phyloP scores from a whole-genome alignment of 2,113 vertebrate species.

The Alaudala cheleensis region DNA sequence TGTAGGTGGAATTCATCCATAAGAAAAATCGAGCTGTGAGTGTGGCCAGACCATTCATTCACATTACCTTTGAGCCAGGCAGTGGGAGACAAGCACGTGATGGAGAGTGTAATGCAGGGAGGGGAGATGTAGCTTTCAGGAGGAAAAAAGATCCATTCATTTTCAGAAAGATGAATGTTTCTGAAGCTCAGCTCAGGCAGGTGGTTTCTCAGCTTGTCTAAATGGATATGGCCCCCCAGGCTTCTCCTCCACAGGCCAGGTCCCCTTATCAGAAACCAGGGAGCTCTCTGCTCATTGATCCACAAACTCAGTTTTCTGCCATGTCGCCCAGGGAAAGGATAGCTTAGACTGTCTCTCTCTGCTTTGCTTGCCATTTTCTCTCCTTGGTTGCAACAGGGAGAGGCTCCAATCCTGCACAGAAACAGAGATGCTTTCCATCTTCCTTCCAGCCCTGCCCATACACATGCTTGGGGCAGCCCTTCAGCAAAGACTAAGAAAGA shows the following conservation, averaged over 20 bases:
- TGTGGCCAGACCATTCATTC: not conserved
- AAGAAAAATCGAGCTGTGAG: not conserved
- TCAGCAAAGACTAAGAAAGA: not conserved
- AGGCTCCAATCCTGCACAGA: not conserved
- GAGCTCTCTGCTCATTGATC: not conserved
- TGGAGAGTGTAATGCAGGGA: accelerated
- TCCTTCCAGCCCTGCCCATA: not conserved
- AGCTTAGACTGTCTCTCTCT: not conserved
- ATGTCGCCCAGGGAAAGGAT: accelerated
- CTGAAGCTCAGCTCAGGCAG: not conserved
- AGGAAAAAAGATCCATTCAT: not conserved
- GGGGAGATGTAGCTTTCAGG: not conserved
- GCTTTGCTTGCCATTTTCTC: not conserved
- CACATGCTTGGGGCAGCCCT: accelerated
- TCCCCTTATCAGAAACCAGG: not conserved
- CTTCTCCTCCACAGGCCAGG: not conserved
- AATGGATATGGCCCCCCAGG: not conserved
- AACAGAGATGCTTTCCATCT: not conserved
- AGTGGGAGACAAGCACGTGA: not conserved
- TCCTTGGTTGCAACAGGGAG: not conserved
- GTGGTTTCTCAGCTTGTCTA: not conserved
- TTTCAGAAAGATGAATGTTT: not conserved
- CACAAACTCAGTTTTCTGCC: not conserved
- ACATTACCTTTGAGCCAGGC: not conserved
- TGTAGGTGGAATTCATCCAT: not conserved